Evolutionary conservation across 2,113 vertebrate genomes (phyloP), one percentile per base, ranked within the genome.

Genomic region (Eonycteris spelaea): DNA sequence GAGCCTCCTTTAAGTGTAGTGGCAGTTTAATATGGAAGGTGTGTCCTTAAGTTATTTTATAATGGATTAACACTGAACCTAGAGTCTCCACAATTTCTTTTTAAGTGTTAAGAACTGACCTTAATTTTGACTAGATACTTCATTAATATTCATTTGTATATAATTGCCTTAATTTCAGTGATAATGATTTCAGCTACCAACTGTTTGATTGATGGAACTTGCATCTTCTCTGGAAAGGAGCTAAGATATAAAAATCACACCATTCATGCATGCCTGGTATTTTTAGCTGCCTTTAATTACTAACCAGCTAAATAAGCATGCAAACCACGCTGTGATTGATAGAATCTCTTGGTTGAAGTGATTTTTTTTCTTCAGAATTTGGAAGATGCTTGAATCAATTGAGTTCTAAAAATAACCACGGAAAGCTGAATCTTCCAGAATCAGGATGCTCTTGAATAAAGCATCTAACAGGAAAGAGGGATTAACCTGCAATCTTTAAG

Each of bases 91-190:
- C 93, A 96, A 96, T 98, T 98, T 98, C 98, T 95, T 97, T 97
- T 65, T 92, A 97, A 96, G 96, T 98, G 67, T 97, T 97, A 97
- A 96, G 97, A 98, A 98, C 95, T 98, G 98, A 98, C 98, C 98
- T 48, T 97, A 98, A 98, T 98, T 99, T 98, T 98, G 95, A 97
- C 97, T 98, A 97, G 94, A 98, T 98, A 97, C 97, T 97, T 98
- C 98, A 99, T 99, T 99, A 98, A 99, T 98, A 99, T 99, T 99
- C 98, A 99, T 99, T 98, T 98, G 98, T 98, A 97, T 98, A 98
- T 99, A 99, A 99, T 99, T 99, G 98, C 98, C 98, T 99, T 99
- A 99, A 99, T 99, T 98, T 98, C 98, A 97, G 98, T 97, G 97
- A 98, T 99, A 99, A 98, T 99, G 98, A 98, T 98, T 99, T 98